Base-by-base conservation (phyloP, 2,113 vertebrate genomes). In the Triplophysa tibetana region DNA sequence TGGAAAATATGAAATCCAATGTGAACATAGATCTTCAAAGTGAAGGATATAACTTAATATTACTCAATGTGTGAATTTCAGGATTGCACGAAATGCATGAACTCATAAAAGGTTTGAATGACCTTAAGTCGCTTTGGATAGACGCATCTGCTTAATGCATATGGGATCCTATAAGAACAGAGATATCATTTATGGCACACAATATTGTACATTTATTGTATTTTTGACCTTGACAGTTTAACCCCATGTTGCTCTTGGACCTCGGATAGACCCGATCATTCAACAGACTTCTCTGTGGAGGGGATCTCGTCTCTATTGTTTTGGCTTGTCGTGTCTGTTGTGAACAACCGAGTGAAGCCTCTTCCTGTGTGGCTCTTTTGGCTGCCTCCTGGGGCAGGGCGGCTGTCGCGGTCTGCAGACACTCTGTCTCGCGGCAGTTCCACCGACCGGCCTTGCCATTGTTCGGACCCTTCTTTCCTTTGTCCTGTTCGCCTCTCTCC, bases 361-460 rank as follows among this genome's bases (percentile, higher is more conserved):
- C 88, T 94, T 94, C 93, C 93, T 93, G 91, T 91, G 87, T 87
- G 87, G 89, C 86, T 84, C 90, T 87, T 77, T 65, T 86, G 84
- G 86, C 84, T 73, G 64, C 43, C 90, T 85, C 88, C 84, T 72
- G 79, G 89, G 81, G 67, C 80, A 77, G 75, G 75, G 75, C 75
- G 62, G 38, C 45, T 77, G 75, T 77, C 75, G 17, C 65, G 41
- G 87, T 70, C 84, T 3, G 88, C 89, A 93, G 93, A 94, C 93
- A 87, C 75, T 54, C 88, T 93, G 92, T 94, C 93, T 93, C 88
- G 87, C 65, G 80, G 72, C 76, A 87, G 89, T 89, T 90, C 92
- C 90, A 90, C 78, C 76, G 61, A 79, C 88, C 85, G 89, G 89
- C 87, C 89, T 91, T 86, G 65, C 91, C 82, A 94, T 93, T 94